Evolutionary conservation across 2,797 vertebrate genomes (phyloP).

Genomic region (Presbytis comata): DNA sequence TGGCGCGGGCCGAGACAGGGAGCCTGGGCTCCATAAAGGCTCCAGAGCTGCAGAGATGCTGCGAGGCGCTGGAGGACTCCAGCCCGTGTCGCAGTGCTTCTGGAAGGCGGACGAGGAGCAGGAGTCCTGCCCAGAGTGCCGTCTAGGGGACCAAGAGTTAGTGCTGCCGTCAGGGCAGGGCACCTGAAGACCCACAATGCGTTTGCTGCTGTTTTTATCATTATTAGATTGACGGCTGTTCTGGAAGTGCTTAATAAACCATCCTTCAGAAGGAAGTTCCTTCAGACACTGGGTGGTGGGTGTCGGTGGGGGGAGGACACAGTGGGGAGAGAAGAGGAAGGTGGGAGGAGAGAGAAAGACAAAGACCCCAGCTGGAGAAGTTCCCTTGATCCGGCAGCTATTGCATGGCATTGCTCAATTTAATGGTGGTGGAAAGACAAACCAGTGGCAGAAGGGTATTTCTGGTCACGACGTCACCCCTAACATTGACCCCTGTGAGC

Average conservation of each 20-base stretch:
- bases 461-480: fast-evolving
- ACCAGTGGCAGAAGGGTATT: fast-evolving
- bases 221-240: fast-evolving
- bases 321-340: background rate
- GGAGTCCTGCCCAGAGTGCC: background rate
- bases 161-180: fast-evolving
- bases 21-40: background rate
- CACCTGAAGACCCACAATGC: fast-evolving
- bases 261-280: background rate
- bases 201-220: fast-evolving
- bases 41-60: background rate
- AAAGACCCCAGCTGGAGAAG: background rate
- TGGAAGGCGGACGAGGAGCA: background rate
- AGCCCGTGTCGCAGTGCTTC: background rate
- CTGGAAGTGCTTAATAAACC: no score
- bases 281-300: background rate
- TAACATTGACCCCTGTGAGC: background rate
- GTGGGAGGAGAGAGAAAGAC: no score
- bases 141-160: background rate
- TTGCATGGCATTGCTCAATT: fast-evolving
- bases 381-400: background rate
- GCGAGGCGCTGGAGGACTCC: background rate
- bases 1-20: fast-evolving
- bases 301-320: fast-evolving
- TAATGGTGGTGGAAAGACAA: background rate